Evolutionary conservation across 2,113 vertebrate genomes (phyloP), one percentile per base, ranked within the genome.

Genomic region (Camarhynchus parvulus): DNA sequence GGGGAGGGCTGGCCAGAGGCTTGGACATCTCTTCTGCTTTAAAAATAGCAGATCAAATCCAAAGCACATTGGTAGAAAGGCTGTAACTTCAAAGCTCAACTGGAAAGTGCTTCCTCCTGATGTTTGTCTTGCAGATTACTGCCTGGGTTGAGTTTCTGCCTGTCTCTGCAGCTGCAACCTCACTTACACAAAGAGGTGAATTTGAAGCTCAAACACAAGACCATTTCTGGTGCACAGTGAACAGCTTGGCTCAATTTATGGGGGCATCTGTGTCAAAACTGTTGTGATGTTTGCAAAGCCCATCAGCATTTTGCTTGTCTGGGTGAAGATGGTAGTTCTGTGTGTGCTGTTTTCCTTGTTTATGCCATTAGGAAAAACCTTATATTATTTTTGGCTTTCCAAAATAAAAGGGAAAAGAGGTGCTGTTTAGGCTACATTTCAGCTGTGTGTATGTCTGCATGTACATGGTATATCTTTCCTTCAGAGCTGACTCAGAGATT

Each of bases 31-130:
- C 83, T 78, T 79, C 23, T 37, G 63, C 50, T 87, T 96, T 89
- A 96, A 96, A 94, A 97, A 96, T 72, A 97, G 90, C 56, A 24
- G 62, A 83, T 86, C 72, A 94, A 97, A 97, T 96, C 77, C 87
- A 93, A 96, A 97, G 66, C 73, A 94, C 49, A 83, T 94, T 95
- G 91, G 61, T 78, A 89, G 81, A 83, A 90, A 23, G 17, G 46
- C 78, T 69, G 61, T 44, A 96, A 90, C 89, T 96, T 97, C 89
- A 94, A 53, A 92, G 95, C 76, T 92, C 61, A 61, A 49, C n/a
- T 90, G 66, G 59, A 81, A 97, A 94, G 61, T 35, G 47, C 69
- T 53, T 90, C 58, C 89, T 95, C 62, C 59, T 91, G 50, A 87
- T 59, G 55, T 82, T 44, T 94, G 39, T 81, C 69, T 92, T 93